Percentiles rank a stretch among this genome's conserved stretches.
Evolutionary conservation across 2,113 vertebrate genomes (phyloP).

Genomic region (Stictonetta naevosa): DNA sequence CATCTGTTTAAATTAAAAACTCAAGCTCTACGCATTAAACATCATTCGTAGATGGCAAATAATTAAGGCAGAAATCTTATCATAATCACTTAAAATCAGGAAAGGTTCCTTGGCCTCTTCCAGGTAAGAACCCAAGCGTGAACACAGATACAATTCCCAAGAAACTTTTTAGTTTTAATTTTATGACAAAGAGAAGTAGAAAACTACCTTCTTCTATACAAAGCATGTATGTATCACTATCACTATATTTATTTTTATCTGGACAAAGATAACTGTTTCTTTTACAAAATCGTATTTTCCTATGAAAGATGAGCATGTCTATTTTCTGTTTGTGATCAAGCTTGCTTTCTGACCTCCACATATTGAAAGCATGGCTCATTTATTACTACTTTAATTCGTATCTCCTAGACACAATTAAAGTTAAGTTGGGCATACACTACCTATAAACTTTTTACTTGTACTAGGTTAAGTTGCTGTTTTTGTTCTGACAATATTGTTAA

Average conservation of each 20-base stretch:
- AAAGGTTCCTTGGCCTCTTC: not conserved
- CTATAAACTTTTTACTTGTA: not conserved
- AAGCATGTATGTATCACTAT: not conserved
- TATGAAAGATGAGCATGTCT: not conserved
- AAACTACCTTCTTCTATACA: not conserved
- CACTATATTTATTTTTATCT: not conserved
- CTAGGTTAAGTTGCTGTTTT: not conserved
- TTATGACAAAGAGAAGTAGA: not conserved
- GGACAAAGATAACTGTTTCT: not conserved
- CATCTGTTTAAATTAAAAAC: not conserved
- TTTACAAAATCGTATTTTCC: not conserved
- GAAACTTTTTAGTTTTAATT: not conserved
- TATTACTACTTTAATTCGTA: not conserved
- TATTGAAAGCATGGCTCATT: not conserved
- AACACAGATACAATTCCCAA: not conserved
- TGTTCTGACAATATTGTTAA: not conserved
- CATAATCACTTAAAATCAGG: not conserved
- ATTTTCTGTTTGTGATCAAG: not conserved
- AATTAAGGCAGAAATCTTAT: not conserved
- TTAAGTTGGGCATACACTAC: not conserved
- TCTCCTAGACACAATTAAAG: not conserved
- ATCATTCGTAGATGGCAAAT: not conserved
- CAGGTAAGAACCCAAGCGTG: not conserved
- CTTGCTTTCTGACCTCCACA: not conserved
- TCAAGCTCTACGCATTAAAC: not conserved